Conservation (phyloP, 2,113 vertebrate species). For the Zapornia atra region DNA sequence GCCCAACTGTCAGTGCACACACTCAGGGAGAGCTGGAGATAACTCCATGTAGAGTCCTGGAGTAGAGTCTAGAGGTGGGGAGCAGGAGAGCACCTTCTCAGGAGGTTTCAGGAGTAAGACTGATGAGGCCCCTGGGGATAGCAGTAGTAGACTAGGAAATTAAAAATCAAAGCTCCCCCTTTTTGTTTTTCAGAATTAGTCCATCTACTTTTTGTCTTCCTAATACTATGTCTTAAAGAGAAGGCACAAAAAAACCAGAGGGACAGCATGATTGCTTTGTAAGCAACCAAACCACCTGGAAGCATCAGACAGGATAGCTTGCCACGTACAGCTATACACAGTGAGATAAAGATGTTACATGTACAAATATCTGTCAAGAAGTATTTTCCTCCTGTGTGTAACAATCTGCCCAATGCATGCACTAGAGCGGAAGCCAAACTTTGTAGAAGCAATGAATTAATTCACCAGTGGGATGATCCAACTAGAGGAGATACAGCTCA, state of each 20-base stretch:
- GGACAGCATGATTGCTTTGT: background rate
- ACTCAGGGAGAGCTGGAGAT: background rate
- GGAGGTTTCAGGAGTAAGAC: background rate
- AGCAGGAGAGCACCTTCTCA: background rate
- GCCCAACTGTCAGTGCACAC: background rate
- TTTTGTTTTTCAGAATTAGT: background rate
- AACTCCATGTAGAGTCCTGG: background rate
- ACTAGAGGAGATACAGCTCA: background rate
- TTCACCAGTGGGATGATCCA: background rate
- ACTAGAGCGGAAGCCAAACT: background rate
- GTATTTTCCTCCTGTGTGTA: background rate
- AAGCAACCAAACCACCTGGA: background rate
- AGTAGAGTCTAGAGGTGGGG: background rate
- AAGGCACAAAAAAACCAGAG: background rate
- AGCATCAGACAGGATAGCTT: background rate
- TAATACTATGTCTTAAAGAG: background rate
- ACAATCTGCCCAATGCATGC: background rate
- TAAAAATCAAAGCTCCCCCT: background rate
- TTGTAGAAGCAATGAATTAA: background rate
- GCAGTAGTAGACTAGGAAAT: background rate
- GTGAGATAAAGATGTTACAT: background rate
- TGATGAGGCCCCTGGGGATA: background rate
- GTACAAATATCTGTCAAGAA: background rate
- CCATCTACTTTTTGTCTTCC: background rate
- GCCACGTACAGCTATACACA: background rate